A percentile compares a stretch with the other conserved stretches of the same genome.
These are phyloP conservation scores for Toxotes chatareus DNA, from an alignment of 2,113 vertebrate genomes.

Conservation along the genomic window DNA sequence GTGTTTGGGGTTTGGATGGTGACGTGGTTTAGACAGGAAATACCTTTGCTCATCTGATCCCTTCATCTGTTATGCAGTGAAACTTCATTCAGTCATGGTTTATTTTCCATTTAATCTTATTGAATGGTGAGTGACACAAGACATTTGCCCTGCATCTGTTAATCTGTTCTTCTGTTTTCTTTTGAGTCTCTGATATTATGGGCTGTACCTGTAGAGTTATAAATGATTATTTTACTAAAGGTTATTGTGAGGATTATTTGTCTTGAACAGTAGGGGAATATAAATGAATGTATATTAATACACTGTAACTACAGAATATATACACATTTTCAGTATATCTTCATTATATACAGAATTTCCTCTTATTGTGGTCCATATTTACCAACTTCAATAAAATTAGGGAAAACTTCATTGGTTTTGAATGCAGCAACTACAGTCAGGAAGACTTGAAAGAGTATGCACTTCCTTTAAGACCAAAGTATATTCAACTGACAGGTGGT, in stretches of 20 bases:
- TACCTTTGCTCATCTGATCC: conserved; percentile 17
- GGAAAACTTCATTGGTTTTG: not conserved
- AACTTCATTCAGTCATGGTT: not conserved
- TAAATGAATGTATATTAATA: not conserved
- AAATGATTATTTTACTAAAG: not conserved
- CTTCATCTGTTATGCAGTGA: not conserved
- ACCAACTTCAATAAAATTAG: not conserved
- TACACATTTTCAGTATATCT: not conserved
- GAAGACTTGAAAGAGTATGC: not conserved
- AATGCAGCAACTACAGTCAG: not conserved
- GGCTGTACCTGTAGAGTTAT: not conserved
- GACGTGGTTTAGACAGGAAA: conserved; percentile 32
- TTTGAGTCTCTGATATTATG: not conserved
- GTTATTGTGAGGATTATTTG: no score
- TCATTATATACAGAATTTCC: no score
- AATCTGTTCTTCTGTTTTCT: no score
- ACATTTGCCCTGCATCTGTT: not conserved
- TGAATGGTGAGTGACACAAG: not conserved
- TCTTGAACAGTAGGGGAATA: not conserved
- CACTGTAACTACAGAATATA: not conserved
- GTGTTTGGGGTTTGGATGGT: conserved; percentile 23
- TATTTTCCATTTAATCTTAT: not conserved
- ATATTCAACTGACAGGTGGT: conserved; percentile 8
- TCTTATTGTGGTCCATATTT: not conserved
- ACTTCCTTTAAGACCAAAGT: not conserved